Evolutionary conservation across 2,797 vertebrate species (phyloP).

Genomic region (Myripristis murdjan): DNA sequence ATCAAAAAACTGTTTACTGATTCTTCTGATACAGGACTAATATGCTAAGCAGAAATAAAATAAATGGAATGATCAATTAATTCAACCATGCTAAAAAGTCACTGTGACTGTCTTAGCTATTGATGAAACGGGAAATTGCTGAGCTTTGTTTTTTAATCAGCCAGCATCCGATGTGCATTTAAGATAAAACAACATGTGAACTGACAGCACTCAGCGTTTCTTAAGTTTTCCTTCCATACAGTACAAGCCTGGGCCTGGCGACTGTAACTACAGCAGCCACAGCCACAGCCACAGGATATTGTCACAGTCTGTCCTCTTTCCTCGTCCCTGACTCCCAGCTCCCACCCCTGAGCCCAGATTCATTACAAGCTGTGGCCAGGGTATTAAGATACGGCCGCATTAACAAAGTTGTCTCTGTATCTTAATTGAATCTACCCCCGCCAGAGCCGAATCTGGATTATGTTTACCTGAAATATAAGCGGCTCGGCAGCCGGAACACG

Average conservation of each 20-base stretch:
- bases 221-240: constrained; percentile 5
- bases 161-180: constrained; percentile 11
- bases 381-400: constrained; percentile 89
- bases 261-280: constrained; percentile 57
- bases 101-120: background rate
- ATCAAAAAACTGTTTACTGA: no score
- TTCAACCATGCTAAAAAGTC: no score
- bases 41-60: no score
- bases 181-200: background rate
- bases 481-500: constrained; percentile 82
- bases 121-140: no score
- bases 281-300: constrained; percentile 55
- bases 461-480: constrained; percentile 91
- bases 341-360: constrained; percentile 84
- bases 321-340: constrained; percentile 72
- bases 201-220: constrained; percentile 26
- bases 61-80: no score
- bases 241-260: constrained; percentile 29
- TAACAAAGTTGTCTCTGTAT: constrained; percentile 90
- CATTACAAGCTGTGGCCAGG: constrained; percentile 87
- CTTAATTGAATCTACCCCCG: constrained; percentile 91
- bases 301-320: constrained; percentile 67
- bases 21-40: no score
- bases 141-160: constrained; percentile 14
- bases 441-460: constrained; percentile 88